These are phyloP conservation scores for Petrophora chlorosata DNA, from an alignment of 2,888 invertebrate genomes.

Conservation along the genomic window DNA sequence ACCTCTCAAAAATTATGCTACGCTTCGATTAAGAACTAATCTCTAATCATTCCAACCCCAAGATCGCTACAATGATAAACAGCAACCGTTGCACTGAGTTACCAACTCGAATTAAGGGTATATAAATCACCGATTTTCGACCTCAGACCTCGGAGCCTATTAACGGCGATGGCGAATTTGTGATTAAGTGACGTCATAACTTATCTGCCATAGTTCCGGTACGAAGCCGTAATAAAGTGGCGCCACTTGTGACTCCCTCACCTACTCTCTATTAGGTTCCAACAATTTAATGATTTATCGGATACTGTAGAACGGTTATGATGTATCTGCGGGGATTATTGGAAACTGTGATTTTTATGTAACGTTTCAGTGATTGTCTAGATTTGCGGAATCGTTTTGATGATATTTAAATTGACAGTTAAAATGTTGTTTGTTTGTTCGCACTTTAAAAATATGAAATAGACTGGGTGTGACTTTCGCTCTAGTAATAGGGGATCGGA, in stretches of 20 bases:
- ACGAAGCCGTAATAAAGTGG: slow-evolving; percentile 52
- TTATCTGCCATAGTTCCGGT: slow-evolving; percentile 60
- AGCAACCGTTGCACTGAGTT: slow-evolving; percentile 28
- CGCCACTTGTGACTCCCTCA: slow-evolving; percentile 53
- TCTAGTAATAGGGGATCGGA: too few species aligned
- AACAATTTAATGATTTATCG: slow-evolving; percentile 51
- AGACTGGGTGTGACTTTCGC: too few species aligned
- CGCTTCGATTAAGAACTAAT: too few species aligned
- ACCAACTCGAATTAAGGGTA: slow-evolving; percentile 48
- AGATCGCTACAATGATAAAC: slow-evolving; percentile 28
- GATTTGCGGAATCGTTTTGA: too few species aligned
- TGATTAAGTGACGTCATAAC: slow-evolving; percentile 68
- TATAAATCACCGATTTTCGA: slow-evolving; percentile 56
- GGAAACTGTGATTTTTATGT: slow-evolving; percentile 4
- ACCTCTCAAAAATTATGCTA: too few species aligned
- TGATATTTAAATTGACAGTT: too few species aligned
- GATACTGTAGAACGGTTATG: slow-evolving; percentile 42
- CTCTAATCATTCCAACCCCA: background rate
- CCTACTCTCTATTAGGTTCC: slow-evolving; percentile 59
- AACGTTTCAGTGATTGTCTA: too few species aligned
- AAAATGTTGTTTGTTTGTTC: too few species aligned
- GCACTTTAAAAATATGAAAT: too few species aligned
- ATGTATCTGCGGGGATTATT: slow-evolving; percentile 35
- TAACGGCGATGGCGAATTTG: slow-evolving; percentile 64
- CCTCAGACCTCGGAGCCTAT: slow-evolving; percentile 50